phyloP scores from a whole-genome alignment of 35 echinoderm and acorn worm genomes.

The Holothuria glaberrima region DNA sequence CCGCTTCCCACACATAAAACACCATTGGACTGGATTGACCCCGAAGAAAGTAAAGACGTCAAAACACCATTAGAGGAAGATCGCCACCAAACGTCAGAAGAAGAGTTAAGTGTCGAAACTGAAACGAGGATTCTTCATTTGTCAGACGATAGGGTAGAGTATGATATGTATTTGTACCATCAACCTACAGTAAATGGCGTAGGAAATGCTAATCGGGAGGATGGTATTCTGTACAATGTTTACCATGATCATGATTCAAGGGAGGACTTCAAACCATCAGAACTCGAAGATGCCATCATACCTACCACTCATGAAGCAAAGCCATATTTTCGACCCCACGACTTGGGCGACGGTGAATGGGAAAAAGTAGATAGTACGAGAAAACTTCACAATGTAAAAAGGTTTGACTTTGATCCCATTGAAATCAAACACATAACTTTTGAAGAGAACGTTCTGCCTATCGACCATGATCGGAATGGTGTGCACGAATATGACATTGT shows the following conservation, averaged over 20 bases:
- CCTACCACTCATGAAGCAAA: no score
- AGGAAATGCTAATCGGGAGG: no score
- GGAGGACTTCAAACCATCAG: no score
- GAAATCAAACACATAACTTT: not conserved
- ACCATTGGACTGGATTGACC: not conserved
- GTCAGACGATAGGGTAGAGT: not conserved
- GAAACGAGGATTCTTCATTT: conserved; percentile 13
- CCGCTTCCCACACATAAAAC: not conserved
- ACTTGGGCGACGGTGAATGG: no score
- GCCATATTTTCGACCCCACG: no score
- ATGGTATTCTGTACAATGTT: no score
- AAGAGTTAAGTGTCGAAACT: not conserved
- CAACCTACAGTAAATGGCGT: not conserved
- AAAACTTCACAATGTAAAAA: no score
- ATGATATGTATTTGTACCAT: not conserved
- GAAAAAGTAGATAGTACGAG: no score
- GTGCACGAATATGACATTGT: conserved; percentile 13
- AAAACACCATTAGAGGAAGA: not conserved
- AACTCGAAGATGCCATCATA: no score
- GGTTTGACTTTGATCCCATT: no score
- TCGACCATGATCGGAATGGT: not conserved
- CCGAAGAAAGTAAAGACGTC: not conserved
- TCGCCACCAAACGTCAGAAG: not conserved
- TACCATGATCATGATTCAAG: no score
- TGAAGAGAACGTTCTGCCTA: conserved; percentile 15